These are phyloP conservation scores for Odontothrips loti DNA, from an alignment of 2,888 invertebrate species.

Conservation along the genomic window DNA sequence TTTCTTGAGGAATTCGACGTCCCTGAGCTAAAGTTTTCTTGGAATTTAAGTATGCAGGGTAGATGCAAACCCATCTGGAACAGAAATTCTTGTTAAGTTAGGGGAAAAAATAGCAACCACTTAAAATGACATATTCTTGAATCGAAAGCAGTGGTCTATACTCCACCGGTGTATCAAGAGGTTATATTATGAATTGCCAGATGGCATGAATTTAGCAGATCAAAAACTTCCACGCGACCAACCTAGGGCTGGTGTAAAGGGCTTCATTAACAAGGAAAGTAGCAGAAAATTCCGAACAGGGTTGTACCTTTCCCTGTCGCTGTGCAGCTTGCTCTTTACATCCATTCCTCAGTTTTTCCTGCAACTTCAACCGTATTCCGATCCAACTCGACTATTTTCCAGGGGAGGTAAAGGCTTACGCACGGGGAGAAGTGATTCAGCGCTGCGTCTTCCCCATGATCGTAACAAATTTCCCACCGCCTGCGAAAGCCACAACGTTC, in stretches of 20 bases:
- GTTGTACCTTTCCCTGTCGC: background rate
- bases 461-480: no score
- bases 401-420: no score
- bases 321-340: background rate
- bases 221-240: background rate
- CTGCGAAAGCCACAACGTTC: no score
- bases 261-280: background rate
- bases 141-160: background rate
- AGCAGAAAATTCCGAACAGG: background rate
- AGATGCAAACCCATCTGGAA: conserved; percentile 88
- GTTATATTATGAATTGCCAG: background rate
- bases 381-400: no score
- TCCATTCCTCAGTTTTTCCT: background rate
- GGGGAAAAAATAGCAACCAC: no score
- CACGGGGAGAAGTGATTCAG: no score
- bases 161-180: background rate
- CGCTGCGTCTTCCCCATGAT: no score
- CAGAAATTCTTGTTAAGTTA: conserved; percentile 6
- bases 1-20: conserved; percentile 73
- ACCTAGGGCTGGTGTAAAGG: no score
- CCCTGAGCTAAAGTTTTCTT: conserved; percentile 90
- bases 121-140: background rate
- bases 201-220: background rate
- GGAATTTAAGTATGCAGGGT: conserved; percentile 93
- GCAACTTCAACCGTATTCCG: no score